Evolutionary conservation across 2,888 invertebrate species (phyloP).

Genomic region (Notodonta dromedarius): DNA sequence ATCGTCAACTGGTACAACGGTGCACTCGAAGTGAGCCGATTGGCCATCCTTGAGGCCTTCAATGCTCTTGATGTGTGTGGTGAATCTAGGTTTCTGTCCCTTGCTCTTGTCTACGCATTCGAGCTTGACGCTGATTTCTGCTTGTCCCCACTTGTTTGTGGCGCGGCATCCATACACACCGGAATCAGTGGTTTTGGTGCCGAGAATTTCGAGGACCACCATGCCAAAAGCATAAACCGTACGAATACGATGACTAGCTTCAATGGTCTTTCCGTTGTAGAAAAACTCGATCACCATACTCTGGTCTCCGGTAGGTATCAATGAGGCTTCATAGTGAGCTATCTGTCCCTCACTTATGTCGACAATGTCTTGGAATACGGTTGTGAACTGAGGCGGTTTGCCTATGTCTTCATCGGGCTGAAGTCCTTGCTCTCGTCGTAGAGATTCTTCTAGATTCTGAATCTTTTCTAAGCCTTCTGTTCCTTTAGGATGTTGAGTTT

Average conservation of each 20-base stretch:
- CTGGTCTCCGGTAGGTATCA: conserved; percentile 97
- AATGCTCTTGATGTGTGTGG: conserved; percentile 93
- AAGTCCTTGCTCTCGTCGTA: conserved; percentile 88
- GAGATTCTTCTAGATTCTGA: conserved; percentile 94
- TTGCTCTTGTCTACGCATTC: conserved; percentile 93
- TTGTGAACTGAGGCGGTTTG: conserved; percentile 94
- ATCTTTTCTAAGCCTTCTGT: conserved; percentile 96
- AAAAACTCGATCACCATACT: conserved; percentile 98
- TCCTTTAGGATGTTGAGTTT: conserved; percentile 97
- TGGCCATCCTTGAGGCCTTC: conserved; percentile 96
- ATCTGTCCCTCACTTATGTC: conserved; percentile 97
- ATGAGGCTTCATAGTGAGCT: conserved; percentile 98
- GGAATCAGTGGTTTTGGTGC: conserved; percentile 96
- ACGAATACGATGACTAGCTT: conserved; percentile 94
- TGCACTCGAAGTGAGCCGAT: conserved; percentile 97
- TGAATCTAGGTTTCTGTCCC: conserved; percentile 95
- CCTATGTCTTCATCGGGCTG: conserved; percentile 90
- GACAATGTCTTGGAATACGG: conserved; percentile 91
- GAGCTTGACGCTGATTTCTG: conserved; percentile 92
- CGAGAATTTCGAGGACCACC: conserved; percentile 97
- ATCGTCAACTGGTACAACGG: conserved; percentile 96
- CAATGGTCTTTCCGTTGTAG: conserved; percentile 95
- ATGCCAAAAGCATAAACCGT: conserved; percentile 99
- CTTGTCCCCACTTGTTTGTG: conserved; percentile 94
- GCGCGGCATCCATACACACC: conserved; percentile 95